Base-by-base conservation (phyloP, 2,797 vertebrate species). In the Dendrocincla tyrannina region DNA sequence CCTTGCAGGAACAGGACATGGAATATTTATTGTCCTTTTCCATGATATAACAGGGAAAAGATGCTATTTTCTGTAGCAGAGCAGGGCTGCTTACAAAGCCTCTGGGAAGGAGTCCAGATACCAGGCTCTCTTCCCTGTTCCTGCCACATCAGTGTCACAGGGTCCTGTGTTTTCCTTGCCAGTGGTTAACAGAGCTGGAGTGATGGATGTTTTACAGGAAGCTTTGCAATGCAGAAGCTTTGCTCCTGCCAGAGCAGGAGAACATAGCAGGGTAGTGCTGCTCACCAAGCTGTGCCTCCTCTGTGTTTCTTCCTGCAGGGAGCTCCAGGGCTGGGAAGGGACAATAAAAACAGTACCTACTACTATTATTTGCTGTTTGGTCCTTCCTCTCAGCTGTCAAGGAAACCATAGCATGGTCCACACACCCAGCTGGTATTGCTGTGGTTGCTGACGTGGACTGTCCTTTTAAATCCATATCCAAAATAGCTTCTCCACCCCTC, bases 151-250 rank as follows among this genome's bases (percentile, higher is more conserved):
- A 25, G 14, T 55, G 32, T 74, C 49, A 27, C 2, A 0, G 50
- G 30, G 2, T 32, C 18, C 81, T 7, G 79, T 93, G 85, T 10
- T 60, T 72, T 87, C 81, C 86, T 35, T 79, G 70, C 98, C 99
- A 98, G 98, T 96, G 98, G 98, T 16, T 32, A 98, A 98, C 88
- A 96, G 98, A 97, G 98, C 98, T 1, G 97, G 98, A 81, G 98
- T 98, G 93, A 98, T 98, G 99, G 98, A 98, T 66, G 98, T 97
- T 92, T 98, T 99, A 52, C 81, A 98, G 96, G 98, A 98, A 97
- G 98, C 98, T 6, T 96, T 98, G 95, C 98, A 98, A 95, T 98
- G 98, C 4, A 97, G 98, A 46, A 22, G 20, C 44, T 46, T 46
- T 46, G 44, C 44, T 99, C 99, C 98, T 97, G 89, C 86, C 91